phyloP scores from a whole-genome alignment of 1,140 invertebrate genomes.

The Heliconius eleuchia region DNA sequence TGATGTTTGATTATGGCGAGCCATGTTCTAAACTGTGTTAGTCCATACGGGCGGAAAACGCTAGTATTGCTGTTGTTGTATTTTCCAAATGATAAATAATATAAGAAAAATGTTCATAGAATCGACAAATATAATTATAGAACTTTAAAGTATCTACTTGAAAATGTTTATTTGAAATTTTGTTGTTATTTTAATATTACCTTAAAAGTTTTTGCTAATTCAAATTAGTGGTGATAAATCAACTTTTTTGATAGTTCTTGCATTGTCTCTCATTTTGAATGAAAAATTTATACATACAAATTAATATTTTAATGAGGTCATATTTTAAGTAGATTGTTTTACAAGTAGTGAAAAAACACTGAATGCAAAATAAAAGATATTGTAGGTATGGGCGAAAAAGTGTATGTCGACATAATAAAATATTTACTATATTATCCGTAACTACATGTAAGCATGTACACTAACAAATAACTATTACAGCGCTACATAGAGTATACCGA shows the following conservation, averaged over 20 bases:
- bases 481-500: too few relatives aligned
- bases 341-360: too few relatives aligned
- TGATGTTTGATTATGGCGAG: background rate
- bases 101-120: background rate
- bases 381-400: too few relatives aligned
- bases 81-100: background rate
- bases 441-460: too few relatives aligned
- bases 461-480: too few relatives aligned
- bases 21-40: background rate
- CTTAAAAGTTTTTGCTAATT: background rate
- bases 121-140: background rate
- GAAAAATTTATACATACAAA: background rate
- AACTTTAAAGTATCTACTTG: background rate
- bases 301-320: background rate
- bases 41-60: background rate
- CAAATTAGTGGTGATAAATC: constrained; percentile 9
- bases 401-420: too few relatives aligned
- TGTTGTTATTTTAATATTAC: background rate
- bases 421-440: too few relatives aligned
- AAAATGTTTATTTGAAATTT: background rate
- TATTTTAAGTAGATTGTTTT: too few relatives aligned
- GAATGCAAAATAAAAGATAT: too few relatives aligned
- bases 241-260: background rate
- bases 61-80: background rate
- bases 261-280: background rate